phyloP scores from a whole-genome alignment of 2,113 vertebrate species.

The Erythrocercus mccallii region DNA sequence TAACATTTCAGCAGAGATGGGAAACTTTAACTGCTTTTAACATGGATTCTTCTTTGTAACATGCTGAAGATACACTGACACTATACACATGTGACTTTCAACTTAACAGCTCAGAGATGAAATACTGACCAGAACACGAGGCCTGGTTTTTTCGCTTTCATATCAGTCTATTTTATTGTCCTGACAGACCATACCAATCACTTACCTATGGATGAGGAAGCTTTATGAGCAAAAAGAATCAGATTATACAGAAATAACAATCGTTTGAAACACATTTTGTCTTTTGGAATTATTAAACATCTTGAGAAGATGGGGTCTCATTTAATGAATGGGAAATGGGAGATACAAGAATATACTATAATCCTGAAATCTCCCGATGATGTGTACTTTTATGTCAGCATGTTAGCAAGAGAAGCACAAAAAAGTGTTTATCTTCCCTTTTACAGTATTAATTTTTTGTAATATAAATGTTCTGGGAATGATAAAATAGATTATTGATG shows the following conservation, averaged over 20 bases:
- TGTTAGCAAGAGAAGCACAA: constrained; percentile 74
- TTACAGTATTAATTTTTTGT: constrained; percentile 90
- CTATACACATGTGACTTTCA: constrained; percentile 8
- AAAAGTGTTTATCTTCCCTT: constrained; percentile 81
- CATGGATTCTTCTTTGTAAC: constrained; percentile 46
- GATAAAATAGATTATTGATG: constrained; percentile 86
- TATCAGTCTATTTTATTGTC: constrained; percentile 18
- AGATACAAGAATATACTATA: constrained; percentile 54
- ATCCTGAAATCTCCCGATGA: constrained; percentile 48
- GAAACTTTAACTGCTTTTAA: constrained; percentile 43
- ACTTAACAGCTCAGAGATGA: background rate
- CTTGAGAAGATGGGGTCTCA: constrained; percentile 42
- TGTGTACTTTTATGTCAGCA: constrained; percentile 67
- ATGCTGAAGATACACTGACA: constrained; percentile 58
- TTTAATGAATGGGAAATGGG: constrained; percentile 32
- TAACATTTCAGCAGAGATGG: constrained; percentile 35
- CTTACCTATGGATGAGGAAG: constrained; percentile 22
- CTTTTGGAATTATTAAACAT: constrained; percentile 26
- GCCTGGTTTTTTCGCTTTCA: constrained; percentile 1
- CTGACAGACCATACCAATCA: constrained; percentile 18
- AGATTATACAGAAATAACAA: background rate
- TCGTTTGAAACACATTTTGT: constrained; percentile 31
- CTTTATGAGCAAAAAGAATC: constrained; percentile 22
- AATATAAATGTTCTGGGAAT: constrained; percentile 81
- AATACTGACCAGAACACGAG: background rate